Evolutionary conservation across 2,797 vertebrate genomes (phyloP).

Genomic region (Bovichtus diacanthus): DNA sequence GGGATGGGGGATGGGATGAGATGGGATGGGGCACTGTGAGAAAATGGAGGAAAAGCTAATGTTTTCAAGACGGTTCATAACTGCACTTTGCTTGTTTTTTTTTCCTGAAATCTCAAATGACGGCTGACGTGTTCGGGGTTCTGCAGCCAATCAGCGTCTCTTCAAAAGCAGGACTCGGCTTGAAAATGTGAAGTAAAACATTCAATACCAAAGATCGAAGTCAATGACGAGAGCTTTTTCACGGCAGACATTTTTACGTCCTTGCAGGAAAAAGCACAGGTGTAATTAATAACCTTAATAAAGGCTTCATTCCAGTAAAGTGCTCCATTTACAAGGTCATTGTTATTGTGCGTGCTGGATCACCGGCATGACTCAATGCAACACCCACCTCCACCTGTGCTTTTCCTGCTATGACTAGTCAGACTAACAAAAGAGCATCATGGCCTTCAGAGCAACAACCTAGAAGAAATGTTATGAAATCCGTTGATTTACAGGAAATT

Average conservation of each 20-base stretch:
- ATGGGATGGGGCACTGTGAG: constrained; percentile 5
- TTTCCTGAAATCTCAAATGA: constrained; percentile 27
- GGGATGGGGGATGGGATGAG: constrained; percentile 32
- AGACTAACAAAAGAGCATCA: background rate
- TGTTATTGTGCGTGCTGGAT: background rate
- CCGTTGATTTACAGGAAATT: background rate
- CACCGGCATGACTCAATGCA: constrained; percentile 7
- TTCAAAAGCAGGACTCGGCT: constrained; percentile 17
- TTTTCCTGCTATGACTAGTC: background rate
- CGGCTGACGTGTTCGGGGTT: background rate
- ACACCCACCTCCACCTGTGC: background rate
- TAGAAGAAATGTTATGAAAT: background rate
- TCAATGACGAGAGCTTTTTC: constrained; percentile 24
- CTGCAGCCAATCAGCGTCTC: background rate
- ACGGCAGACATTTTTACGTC: constrained; percentile 32
- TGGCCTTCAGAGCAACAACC: background rate
- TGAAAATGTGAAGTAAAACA: constrained; percentile 14
- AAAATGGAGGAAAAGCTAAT: constrained; percentile 44
- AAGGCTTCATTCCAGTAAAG: constrained; percentile 16
- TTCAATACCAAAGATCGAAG: constrained; percentile 27
- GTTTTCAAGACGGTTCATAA: constrained; percentile 36
- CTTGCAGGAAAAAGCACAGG: constrained; percentile 10
- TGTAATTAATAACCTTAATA: constrained; percentile 52
- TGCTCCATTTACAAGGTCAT: constrained; percentile 5
- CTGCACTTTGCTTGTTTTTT: constrained; percentile 16